Conservation (phyloP, 2,797 vertebrate genomes). For the Loris lydekkerianus region DNA sequence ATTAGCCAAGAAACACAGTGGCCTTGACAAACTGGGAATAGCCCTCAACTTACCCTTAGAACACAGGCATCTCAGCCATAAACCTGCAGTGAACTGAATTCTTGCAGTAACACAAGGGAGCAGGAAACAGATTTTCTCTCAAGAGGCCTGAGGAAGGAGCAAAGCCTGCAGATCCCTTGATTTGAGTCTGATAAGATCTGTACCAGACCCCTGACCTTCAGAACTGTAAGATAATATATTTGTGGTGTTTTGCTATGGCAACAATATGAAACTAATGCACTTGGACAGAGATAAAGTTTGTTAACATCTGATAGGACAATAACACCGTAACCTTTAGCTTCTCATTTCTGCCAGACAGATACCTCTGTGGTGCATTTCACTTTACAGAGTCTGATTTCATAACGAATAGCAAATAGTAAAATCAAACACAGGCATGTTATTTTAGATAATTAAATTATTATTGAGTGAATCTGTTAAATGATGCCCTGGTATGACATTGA, state of each 20-base stretch:
- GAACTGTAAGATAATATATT: not conserved
- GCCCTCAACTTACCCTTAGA: not conserved
- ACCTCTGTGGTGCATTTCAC: not conserved
- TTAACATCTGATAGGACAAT: not conserved
- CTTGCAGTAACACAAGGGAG: not conserved
- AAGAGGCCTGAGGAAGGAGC: not conserved
- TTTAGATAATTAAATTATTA: not conserved
- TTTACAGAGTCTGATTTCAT: not conserved
- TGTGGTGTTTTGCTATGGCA: not conserved
- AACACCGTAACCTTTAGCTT: not conserved
- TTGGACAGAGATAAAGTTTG: not conserved
- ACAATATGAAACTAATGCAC: not conserved
- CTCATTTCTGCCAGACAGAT: not conserved
- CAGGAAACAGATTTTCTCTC: not conserved
- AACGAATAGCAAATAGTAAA: not conserved
- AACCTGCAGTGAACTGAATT: not conserved
- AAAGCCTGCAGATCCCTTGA: not conserved
- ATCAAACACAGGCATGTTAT: not conserved
- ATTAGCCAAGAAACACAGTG: not conserved
- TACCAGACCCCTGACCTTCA: not conserved
- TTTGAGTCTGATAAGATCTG: not conserved
- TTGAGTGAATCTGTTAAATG: not conserved
- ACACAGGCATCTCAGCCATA: not conserved
- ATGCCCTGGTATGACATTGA: not conserved
- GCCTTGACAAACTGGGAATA: not conserved